Evolutionary conservation across 35 echinoderm and acorn worm genomes (phyloP).

Genomic region (Anneissia japonica): DNA sequence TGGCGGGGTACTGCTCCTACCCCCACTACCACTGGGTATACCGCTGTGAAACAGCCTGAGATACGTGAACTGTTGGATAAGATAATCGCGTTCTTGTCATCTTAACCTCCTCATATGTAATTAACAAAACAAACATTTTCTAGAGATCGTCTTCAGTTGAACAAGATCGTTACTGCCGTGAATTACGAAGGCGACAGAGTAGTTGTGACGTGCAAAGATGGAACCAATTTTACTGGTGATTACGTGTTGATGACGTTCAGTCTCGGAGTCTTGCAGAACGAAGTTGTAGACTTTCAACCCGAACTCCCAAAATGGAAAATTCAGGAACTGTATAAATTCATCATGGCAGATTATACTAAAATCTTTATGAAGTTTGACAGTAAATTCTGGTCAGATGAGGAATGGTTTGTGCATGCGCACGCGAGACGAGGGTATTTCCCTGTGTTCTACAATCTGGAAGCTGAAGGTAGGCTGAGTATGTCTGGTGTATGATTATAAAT

Average conservation of each 20-base stretch:
- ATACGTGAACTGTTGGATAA: no score
- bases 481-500: no score
- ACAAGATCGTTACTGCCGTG: constrained; percentile 8
- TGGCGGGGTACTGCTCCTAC: no score
- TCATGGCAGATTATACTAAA: constrained; percentile 20
- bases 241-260: constrained; percentile 33
- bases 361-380: constrained; percentile 33
- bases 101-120: no score
- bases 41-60: no score
- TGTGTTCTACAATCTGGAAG: constrained; percentile 25
- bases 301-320: constrained; percentile 40
- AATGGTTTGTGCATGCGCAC: constrained; percentile 33
- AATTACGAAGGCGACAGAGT: constrained; percentile 10
- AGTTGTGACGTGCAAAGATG: constrained; percentile 26
- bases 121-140: no score
- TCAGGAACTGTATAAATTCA: constrained; percentile 14
- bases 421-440: constrained; percentile 34
- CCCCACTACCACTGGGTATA: no score
- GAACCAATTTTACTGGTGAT: constrained; percentile 17
- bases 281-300: constrained; percentile 15
- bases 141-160: neutral
- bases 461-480: neutral
- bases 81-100: no score
- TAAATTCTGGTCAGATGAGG: constrained; percentile 39
- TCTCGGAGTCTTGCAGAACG: constrained; percentile 36